Evolutionary conservation across 2,113 vertebrate genomes (phyloP), one percentile per base, ranked within the genome.

Genomic region (Cavia porcellus): DNA sequence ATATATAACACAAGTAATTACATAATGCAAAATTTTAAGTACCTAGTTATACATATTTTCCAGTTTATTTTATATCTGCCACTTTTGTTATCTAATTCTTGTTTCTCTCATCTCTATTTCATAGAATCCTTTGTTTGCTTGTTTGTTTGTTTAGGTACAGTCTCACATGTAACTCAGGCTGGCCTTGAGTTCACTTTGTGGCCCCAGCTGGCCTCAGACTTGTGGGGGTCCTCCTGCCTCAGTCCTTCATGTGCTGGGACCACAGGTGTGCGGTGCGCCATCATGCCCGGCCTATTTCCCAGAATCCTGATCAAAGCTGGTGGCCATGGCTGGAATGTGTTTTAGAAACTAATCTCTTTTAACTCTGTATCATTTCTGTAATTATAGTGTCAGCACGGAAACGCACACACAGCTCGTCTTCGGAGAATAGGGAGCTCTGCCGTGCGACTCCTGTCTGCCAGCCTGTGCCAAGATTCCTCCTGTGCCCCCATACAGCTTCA

Each of bases 71-170:
- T 70, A 86, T 0, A 80, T 13, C 88, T 79, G 5, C 70, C 32
- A 74, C 55, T 57, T 79, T 77, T 94, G 32, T 77, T n/a, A n/a
- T 87, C 59, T 90, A 75, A 82, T 77, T 86, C 32, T 57, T 89
- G 13, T 47, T 90, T 92, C 30, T 68, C 38, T 72, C 47, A 3
- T 77, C 89, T 83, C 42, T 79, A 9, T 47, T 82, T 30, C 35
- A 25, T 8, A 85, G 9, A 77, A 15, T 86, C 17, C 5, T 24
- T 61, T 22, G 59, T 61, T 38, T 38, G 38, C 38, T 38, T 61
- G 24, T 62, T 25, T 32, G 35, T n/a, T 35, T n/a, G n/a, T 70
- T 70, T 5, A n/a, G 35, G 35, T 35, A 70, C 7, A 35, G 68
- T 70, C 35, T n/a, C 68, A 28, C 68, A 38, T 38, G 3, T 70